Conservation (phyloP, 2,797 vertebrate genomes). For the Podargus strigoides region DNA sequence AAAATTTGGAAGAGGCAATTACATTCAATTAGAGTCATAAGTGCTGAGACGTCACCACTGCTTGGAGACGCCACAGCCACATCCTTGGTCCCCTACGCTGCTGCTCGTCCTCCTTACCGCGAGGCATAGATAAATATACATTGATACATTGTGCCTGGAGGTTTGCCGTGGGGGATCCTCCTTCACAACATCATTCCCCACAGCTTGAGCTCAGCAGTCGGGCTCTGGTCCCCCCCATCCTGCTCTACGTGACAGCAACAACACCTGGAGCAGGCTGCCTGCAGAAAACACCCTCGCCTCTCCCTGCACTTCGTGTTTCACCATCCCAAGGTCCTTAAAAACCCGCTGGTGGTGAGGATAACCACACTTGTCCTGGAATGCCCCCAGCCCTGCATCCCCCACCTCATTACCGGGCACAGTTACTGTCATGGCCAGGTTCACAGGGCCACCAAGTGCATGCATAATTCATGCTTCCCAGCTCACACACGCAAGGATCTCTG, state of each 20-base stretch:
- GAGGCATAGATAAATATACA: too few relatives aligned
- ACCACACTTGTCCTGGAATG: rapidly evolving
- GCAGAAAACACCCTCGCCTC: rapidly evolving
- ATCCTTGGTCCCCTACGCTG: neutral
- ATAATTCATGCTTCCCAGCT: neutral
- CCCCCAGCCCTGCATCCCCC: neutral
- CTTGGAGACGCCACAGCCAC: neutral
- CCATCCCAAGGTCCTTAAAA: neutral
- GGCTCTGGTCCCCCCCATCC: neutral
- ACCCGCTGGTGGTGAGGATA: rapidly evolving
- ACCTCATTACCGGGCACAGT: neutral
- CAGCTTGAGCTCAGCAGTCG: neutral
- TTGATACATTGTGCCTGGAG: neutral
- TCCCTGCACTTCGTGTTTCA: rapidly evolving
- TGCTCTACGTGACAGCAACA: neutral
- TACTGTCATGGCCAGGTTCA: neutral
- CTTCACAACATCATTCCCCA: rapidly evolving
- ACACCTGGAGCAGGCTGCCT: neutral
- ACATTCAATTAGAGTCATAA: slow-evolving; percentile 74
- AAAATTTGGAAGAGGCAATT: slow-evolving; percentile 63
- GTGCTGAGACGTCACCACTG: slow-evolving; percentile 1
- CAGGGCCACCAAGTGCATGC: neutral
- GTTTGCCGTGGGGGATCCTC: neutral
- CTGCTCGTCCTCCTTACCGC: neutral
- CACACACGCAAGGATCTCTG: neutral